Evolutionary conservation across 2,797 vertebrate species (phyloP).

Genomic region (Notolepis coatsorum): DNA sequence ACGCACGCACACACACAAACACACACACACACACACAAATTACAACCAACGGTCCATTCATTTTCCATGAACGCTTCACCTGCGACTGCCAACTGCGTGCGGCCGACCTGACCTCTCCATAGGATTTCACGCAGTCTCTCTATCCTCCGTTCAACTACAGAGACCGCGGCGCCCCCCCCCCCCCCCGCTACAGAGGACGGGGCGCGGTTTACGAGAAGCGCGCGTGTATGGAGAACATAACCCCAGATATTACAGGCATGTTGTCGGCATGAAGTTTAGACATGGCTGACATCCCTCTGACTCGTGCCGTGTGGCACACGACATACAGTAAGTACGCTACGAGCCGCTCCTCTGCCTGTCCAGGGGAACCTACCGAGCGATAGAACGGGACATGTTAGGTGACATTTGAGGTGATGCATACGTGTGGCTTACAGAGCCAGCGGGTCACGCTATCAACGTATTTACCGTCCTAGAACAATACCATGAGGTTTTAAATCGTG

Average conservation of each 20-base stretch:
- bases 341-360: no score
- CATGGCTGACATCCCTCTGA: no score
- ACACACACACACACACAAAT: constrained; percentile 19
- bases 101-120: constrained; percentile 50
- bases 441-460: no score
- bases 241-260: not conserved
- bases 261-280: not conserved
- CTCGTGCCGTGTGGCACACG: no score
- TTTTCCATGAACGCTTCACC: constrained; percentile 60
- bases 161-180: constrained; percentile 9
- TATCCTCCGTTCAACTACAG: constrained; percentile 32
- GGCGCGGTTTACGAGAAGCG: constrained; percentile 31
- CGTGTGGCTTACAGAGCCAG: no score
- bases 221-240: not conserved
- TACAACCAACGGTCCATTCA: constrained; percentile 50
- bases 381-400: no score
- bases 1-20: not conserved
- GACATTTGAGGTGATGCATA: no score
- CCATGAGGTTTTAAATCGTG: no score
- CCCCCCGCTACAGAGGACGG: constrained; percentile 14
- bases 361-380: no score
- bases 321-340: no score
- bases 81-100: constrained; percentile 28
- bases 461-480: no score
- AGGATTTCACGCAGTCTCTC: constrained; percentile 41